Evolutionary conservation across 53 echinoderm and acorn worm genomes (phyloP).

Genomic region (Paracentrotus lividus): DNA sequence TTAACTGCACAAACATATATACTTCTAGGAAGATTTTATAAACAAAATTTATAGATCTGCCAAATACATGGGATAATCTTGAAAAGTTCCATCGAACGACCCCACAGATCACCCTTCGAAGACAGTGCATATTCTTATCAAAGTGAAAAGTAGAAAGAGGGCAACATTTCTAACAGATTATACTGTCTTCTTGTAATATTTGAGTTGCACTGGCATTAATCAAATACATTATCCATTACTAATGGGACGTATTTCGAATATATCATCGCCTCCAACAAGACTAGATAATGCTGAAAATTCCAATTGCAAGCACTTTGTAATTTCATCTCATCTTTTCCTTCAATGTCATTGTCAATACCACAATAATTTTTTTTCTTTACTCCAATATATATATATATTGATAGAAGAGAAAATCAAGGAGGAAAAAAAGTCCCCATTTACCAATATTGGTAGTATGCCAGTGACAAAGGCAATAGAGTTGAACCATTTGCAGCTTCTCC

Average conservation of each 20-base stretch:
- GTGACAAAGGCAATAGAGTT: background rate
- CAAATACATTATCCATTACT: too few relatives aligned
- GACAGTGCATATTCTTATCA: background rate
- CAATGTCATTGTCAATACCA: background rate
- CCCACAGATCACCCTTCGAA: background rate
- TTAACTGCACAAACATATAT: background rate
- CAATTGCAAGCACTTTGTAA: background rate
- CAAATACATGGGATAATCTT: background rate
- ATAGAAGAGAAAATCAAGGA: background rate
- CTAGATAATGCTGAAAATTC: background rate
- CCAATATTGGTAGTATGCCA: too few relatives aligned
- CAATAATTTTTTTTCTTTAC: too few relatives aligned
- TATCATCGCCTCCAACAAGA: background rate
- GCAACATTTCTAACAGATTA: background rate
- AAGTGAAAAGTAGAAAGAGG: background rate
- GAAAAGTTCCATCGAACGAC: background rate
- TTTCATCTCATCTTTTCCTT: background rate
- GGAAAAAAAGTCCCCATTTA: background rate
- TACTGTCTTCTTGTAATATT: too few relatives aligned
- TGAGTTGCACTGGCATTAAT: too few relatives aligned
- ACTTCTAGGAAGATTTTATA: background rate
- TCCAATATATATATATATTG: slow-evolving; percentile 6
- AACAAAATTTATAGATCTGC: background rate
- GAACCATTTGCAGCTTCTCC: background rate
- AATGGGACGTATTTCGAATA: background rate